Conservation (phyloP, 2,113 vertebrate species). For the Odontesthes bonariensis region DNA sequence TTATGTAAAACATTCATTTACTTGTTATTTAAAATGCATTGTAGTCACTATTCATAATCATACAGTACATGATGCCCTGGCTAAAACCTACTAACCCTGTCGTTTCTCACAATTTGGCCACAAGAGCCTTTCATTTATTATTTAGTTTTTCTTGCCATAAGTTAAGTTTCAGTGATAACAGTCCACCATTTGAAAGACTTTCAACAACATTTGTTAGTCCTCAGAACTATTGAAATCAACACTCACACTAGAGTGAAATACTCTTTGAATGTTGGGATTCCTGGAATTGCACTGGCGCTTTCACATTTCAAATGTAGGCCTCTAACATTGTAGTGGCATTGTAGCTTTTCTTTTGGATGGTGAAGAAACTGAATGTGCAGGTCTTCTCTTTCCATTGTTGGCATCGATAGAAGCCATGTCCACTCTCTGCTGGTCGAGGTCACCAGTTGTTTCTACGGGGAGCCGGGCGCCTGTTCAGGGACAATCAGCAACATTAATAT, state of each 20-base stretch:
- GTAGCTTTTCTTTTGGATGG: neutral
- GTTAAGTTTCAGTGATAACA: too few relatives aligned
- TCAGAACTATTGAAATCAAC: neutral
- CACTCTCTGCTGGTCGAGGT: slow-evolving; percentile 38
- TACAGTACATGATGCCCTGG: too few relatives aligned
- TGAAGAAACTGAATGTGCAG: slow-evolving; percentile 4
- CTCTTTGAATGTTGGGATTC: neutral
- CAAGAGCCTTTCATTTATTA: too few relatives aligned
- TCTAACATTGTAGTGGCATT: neutral
- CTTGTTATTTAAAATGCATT: too few relatives aligned
- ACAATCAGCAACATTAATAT: slow-evolving; percentile 76
- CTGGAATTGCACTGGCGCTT: neutral
- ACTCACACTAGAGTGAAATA: neutral
- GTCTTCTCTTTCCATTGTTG: slow-evolving; percentile 23
- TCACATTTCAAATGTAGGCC: neutral
- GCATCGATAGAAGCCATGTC: slow-evolving; percentile 15
- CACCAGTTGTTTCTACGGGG: slow-evolving; percentile 82
- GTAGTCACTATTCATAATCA: too few relatives aligned
- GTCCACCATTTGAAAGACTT: too few relatives aligned
- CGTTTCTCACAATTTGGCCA: too few relatives aligned
- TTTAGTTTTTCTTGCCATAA: too few relatives aligned
- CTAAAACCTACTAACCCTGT: too few relatives aligned
- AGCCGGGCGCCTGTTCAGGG: slow-evolving; percentile 83
- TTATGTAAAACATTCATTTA: neutral
- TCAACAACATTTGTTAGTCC: neutral